These are phyloP conservation scores for human DNA, from an alignment of 2,113 vertebrate species.

Conservation along the genomic window GRCh38 chr5:114883501-114884000, in stretches of 20 bases:
- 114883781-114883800: not conserved
- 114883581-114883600: not conserved
- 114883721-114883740: not conserved
- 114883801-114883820: not conserved
- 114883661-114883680: not conserved
- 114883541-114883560: not conserved
- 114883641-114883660: not conserved
- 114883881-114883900: too few relatives aligned
- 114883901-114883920: not conserved
- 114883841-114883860: not conserved
- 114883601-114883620: not conserved
- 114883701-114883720: not conserved
- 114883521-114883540: not conserved
- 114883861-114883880: not conserved
- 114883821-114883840: fast-evolving
- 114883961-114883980: not conserved
- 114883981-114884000: not conserved
- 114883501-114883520: not conserved
- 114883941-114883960: not conserved
- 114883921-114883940: not conserved
- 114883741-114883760: not conserved
- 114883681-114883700: not conserved
- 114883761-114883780: not conserved
- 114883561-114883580: not conserved
- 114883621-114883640: not conserved